Conservation (phyloP, 2,888 invertebrate genomes). For the Drosophila lacicola region DNA sequence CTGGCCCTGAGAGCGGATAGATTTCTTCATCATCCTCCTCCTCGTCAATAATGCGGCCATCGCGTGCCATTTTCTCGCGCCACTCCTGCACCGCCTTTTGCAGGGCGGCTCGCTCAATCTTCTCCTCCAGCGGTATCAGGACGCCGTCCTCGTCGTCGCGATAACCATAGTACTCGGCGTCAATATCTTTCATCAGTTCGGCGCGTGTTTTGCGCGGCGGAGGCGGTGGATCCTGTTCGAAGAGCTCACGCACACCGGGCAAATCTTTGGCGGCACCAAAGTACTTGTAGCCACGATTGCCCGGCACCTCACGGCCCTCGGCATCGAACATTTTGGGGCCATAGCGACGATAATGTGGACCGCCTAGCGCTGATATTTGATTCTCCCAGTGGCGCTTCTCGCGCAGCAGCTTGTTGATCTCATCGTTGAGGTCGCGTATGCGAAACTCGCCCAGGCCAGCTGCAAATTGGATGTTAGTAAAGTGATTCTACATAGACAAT, state of each 20-base stretch:
- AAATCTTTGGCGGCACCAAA: conserved; percentile 99
- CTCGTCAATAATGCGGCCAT: conserved; percentile 90
- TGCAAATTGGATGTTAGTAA: conserved; percentile 78
- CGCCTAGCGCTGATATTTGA: conserved; percentile 97
- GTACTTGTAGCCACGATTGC: conserved; percentile 99
- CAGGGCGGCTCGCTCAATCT: conserved; percentile 90
- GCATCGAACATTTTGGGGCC: conserved; percentile 97
- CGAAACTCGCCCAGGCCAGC: conserved; percentile 99
- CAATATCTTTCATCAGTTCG: conserved; percentile 98
- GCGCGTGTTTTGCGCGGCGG: conserved; percentile 96
- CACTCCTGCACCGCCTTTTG: conserved; percentile 89
- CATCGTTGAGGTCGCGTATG: conserved; percentile 98
- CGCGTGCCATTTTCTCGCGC: conserved; percentile 87
- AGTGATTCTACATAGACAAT: background rate
- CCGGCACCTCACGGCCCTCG: conserved; percentile 98
- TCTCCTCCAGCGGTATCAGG: conserved; percentile 93
- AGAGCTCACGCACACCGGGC: conserved; percentile 98
- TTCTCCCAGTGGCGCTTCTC: conserved; percentile 99
- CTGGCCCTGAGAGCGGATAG: conserved; percentile 83
- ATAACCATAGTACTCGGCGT: conserved; percentile 99
- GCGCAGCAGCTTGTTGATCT: conserved; percentile 98
- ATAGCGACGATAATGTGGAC: conserved; percentile 95
- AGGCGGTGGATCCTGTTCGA: conserved; percentile 97
- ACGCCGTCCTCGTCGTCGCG: conserved; percentile 99
- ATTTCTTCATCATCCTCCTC: conserved; percentile 88